Evolutionary conservation across 2,797 vertebrate genomes (phyloP), one percentile per base, ranked within the genome.

Genomic region (Brachymystax lenok): DNA sequence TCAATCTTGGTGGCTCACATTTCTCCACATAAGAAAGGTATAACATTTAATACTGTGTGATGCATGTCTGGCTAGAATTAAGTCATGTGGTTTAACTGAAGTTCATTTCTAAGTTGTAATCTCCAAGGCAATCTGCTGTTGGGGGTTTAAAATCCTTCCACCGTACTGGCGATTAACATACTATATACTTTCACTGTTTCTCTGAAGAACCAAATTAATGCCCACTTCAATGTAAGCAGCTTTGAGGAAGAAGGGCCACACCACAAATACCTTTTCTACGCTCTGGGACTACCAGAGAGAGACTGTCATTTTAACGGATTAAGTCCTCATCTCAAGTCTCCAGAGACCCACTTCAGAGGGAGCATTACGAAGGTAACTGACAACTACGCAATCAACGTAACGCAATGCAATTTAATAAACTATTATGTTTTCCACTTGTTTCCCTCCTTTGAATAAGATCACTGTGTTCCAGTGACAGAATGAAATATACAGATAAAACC

Each of bases 191-290:
- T 74, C 80, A 80, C 77, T 82, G 87, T 94, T 94, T 91, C 93
- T 94, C 90, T 94, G 91, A 94, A 93, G 92, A 91, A 95, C 92
- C 92, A 94, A 95, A 96, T 96, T 94, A 95, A 94, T 94, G 93
- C 92, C 92, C 93, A 93, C 92, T 92, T 94, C 88, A 35, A 90
- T 84, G 87, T 96, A 96, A 97, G 95, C 95, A 87, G 95, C 95
- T 97, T 96, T 95, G 90, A 93, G 90, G 91, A 89, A 88, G 87
- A 91, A 93, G 91, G 88, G 86, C 91, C 87, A 64, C 68, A 79
- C 28, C 88, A 89, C 90, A 95, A 95, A 95, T 94, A 96, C 95
- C 93, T 94, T 88, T 90, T 92, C 88, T 87, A 74, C 81, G 82
- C 77, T 83, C 63, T 74, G 69, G 76, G 80, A 73, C 28, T 68